Base-by-base conservation (phyloP, 2,888 invertebrate species). In the Anorthoa munda region DNA sequence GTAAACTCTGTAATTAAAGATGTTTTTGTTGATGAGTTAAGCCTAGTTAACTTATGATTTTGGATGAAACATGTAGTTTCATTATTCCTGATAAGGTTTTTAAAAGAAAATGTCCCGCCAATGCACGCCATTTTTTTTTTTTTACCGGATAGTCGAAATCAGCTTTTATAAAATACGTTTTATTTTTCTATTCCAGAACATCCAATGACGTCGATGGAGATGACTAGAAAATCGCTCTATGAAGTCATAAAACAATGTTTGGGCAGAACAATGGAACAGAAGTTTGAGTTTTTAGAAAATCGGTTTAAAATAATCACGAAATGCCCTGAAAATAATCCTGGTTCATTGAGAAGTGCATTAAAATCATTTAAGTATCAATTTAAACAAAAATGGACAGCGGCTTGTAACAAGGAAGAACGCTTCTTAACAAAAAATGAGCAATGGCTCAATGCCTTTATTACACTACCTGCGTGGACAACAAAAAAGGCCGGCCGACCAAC, bases 381-480 rank as follows among this genome's bases (percentile, higher is more conserved):
- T 46, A 64, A 74, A 69, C 56, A 71, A 64, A 64, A 74, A 74
- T 74, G 70, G 74, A 18, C 58, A 50, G 48, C 70, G 4, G 31
- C 50, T 15, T 58, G 51, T 59, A 56, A 74, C 9, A 74, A 45
- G n/a, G 70, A 74, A 59, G 74, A 70, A 46, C 56, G 64, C 13
- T 70, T 70, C 13, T 59, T 65, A 59, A 55, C 9, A 58, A 56
- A 64, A 73, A 68, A 73, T 59, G 23, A 65, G 59, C 63, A 59
- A n/a, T n/a, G n/a, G n/a, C n/a, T n/a, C n/a, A n/a, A n/a, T n/a
- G n/a, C n/a, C 56, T 68, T 18, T 51, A 68, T 68, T 4, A 48
- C 31, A 68, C 55, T 73, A 2, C 73, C 46, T 61, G 7, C 31
- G 55, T 63, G 63, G 55, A 61, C 60, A 56, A 48, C 56, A 50